Evolutionary conservation across 2,797 vertebrate species (phyloP).

Genomic region (Chromis chromis): DNA sequence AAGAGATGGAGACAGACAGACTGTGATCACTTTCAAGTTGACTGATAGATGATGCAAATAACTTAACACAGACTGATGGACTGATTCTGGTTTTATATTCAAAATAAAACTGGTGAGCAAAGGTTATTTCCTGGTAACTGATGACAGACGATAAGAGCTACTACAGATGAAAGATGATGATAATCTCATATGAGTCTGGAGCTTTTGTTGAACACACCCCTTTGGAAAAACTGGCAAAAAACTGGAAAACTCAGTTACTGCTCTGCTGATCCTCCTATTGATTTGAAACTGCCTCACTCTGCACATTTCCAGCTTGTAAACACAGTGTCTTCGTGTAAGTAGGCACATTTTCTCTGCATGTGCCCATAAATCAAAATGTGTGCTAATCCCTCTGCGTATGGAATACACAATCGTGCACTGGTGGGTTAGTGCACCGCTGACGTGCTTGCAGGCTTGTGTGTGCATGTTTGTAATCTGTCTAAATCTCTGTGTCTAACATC

Average conservation of each 20-base stretch:
- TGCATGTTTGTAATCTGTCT: constrained; percentile 60
- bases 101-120: constrained; percentile 28
- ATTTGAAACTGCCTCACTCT: not conserved
- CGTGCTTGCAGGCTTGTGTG: constrained; percentile 15
- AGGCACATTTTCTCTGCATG: constrained; percentile 19
- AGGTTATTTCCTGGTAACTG: constrained; percentile 27
- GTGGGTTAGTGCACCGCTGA: constrained; percentile 20
- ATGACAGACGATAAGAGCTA: constrained; percentile 1
- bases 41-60: constrained; percentile 19
- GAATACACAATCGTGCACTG: constrained; percentile 10
- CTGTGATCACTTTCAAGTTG: constrained; percentile 2
- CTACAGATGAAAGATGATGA: constrained; percentile 3
- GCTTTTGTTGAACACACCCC: constrained; percentile 5
- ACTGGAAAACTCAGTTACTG: not conserved
- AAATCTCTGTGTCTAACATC: constrained; percentile 58
- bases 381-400: constrained; percentile 42
- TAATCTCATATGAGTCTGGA: constrained; percentile 1
- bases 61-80: not conserved
- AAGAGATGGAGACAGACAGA: constrained; percentile 13
- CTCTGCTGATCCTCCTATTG: not conserved
- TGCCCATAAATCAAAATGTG: constrained; percentile 43
- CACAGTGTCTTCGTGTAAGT: not conserved
- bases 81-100: constrained; percentile 13
- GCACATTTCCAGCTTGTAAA: not conserved
- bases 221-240: not conserved